Evolutionary conservation across 2,888 invertebrate genomes (phyloP), one percentile per base, ranked within the genome.

Genomic region (Standfussiana lucernea): DNA sequence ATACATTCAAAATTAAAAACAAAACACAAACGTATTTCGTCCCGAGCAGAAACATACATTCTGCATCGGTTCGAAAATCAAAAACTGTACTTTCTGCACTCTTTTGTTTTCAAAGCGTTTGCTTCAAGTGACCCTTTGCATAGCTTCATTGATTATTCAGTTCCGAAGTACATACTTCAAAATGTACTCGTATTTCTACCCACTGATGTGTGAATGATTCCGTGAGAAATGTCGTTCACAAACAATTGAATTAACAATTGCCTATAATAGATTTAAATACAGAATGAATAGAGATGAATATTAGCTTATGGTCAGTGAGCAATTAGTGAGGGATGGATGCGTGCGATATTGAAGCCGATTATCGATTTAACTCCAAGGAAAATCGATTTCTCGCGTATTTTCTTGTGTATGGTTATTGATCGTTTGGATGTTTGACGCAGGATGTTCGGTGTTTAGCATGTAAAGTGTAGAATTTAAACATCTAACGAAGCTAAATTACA

Each of bases 371-470:
- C 74, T 76, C 61, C 79, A 79, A 78, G 66, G 67, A 81, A 77
- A 86, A 85, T 87, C 77, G 82, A 87, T 88, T 80, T 79, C 79
- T 71, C 71, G 68, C 69, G 11, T 65, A 66, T 82, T 79, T 86
- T 79, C 73, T 78, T 61, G 50, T 75, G 61, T 72, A 76, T 78
- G 53, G 68, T 72, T n/a, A n/a, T n/a, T n/a, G 53, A 79, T 77
- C 40, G n/a, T 69, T 67, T 15, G 61, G 42, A 24, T 24, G 64
- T 71, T 45, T 64, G 13, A 21, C 40, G 47, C 18, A 64, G 66
- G 65, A 70, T 50, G 24, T 24, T 15, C 18, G 50, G 24, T 66
- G 37, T 59, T 76, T 64, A 76, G 35, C 42, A 50, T 24, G 45
- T 32, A 32, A 72, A 50, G 28, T 65, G n/a, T 15, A 28, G 7